Base-by-base conservation (phyloP, 2,888 invertebrate species). In the Kuschelorhynchus macadamiae region DNA sequence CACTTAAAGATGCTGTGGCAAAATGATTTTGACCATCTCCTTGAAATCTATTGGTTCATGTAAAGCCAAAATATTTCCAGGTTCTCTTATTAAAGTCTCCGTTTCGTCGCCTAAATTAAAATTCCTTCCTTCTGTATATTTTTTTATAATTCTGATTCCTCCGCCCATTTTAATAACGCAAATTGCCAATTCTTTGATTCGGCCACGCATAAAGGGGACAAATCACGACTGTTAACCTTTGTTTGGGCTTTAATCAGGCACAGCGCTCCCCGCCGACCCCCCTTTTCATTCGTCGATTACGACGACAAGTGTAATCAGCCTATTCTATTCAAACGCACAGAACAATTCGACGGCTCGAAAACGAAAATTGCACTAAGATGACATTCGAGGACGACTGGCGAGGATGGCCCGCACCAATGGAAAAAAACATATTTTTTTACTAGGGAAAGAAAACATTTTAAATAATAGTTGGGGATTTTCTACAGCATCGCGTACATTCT, bases 171-270 rank as follows among this genome's bases (percentile, higher is more conserved):
- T 61, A 67, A 67, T 67, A 67, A 49, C 61, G 61, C 55, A 49
- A 61, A 67, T 67, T 61, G 55, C 47, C 56, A 55, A 67, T 61
- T 61, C 60, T 47, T 39, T 36, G 63, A 52, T 18, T 33, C 68
- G 47, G 50, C 47, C 65, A 50, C 44, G 65, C 65, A 63, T 67
- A 67, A 67, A 67, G 56, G 67, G 56, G n/a, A 60, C 61, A 67
- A 61, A 67, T 61, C 55, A 56, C 75, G 53, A 73, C 76, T 75
- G 76, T 80, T 81, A 80, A 81, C 81, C 81, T 81, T 81, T 80
- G 81, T 81, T 80, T 77, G 78, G 75, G 76, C 80, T 81, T 81
- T 81, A 82, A 82, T 82, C 79, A 80, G 75, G 77, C 71, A 72
- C 75, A 74, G 80, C 76, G 74, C 77, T 78, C 69, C 72, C 59